phyloP scores from a whole-genome alignment of 1,140 invertebrate genomes.

The Aphidius gifuensis region DNA sequence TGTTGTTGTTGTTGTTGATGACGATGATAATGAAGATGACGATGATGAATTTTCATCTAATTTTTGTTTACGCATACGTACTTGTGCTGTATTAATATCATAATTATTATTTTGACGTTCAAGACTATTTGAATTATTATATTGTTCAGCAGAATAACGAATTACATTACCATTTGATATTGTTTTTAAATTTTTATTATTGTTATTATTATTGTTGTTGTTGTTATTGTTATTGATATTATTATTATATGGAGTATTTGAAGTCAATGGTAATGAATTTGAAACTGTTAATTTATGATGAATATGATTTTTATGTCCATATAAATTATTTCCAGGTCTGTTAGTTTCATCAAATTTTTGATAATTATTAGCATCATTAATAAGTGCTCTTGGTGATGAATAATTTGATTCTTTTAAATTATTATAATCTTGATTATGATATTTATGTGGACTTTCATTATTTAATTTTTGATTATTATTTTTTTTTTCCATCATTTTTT shows the following conservation, averaged over 20 bases:
- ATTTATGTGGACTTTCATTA: slow-evolving; percentile 36
- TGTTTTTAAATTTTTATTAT: slow-evolving; percentile 17
- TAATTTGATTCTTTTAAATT: slow-evolving; percentile 44
- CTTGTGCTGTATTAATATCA: slow-evolving; percentile 2
- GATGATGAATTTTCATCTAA: slow-evolving; percentile 12
- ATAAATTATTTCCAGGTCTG: slow-evolving; percentile 24
- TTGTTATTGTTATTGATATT: no score
- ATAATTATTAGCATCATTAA: slow-evolving; percentile 46
- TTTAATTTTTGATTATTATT: slow-evolving; percentile 29
- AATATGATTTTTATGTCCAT: slow-evolving; percentile 19
- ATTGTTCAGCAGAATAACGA: slow-evolving; percentile 41
- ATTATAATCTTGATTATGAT: slow-evolving; percentile 38
- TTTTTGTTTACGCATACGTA: slow-evolving; percentile 30
- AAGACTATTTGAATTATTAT: slow-evolving; percentile 21
- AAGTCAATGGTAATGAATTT: slow-evolving; percentile 40
- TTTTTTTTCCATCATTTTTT: slow-evolving; percentile 42
- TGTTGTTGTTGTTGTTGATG: not conserved
- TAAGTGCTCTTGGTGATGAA: slow-evolving; percentile 40
- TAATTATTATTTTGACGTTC: slow-evolving; percentile 15
- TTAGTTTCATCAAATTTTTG: slow-evolving; percentile 42
- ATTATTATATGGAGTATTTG: slow-evolving; percentile 40
- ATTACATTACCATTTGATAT: slow-evolving; percentile 43
- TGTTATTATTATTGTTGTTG: no score
- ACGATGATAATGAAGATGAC: slow-evolving; percentile 10
- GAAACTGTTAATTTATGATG: slow-evolving; percentile 45